A percentile compares a stretch with the other conserved stretches of the same genome.
These are phyloP conservation scores for Gavia stellata DNA, from an alignment of 2,113 vertebrate species.

Conservation along the genomic window DNA sequence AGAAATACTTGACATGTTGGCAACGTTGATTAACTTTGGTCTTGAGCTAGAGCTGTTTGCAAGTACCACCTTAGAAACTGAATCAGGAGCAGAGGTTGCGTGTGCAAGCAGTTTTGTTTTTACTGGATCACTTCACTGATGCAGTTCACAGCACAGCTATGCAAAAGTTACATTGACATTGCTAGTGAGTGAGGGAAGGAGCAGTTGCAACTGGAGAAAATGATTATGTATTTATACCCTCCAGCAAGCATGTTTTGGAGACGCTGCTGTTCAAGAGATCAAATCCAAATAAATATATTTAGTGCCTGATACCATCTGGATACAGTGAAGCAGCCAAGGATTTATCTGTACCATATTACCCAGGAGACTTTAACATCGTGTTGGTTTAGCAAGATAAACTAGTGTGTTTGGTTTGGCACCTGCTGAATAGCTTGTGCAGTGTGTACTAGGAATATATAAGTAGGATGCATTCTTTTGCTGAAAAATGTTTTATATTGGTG, in stretches of 20 bases:
- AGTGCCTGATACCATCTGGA: not conserved
- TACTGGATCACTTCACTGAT: not conserved
- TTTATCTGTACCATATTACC: not conserved
- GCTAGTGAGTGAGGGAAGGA: not conserved
- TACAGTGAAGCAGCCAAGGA: not conserved
- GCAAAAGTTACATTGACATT: not conserved
- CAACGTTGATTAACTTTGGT: not conserved
- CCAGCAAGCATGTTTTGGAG: not conserved
- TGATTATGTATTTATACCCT: not conserved
- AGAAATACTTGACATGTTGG: not conserved
- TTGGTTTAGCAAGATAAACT: not conserved
- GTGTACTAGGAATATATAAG: not conserved
- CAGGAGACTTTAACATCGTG: not conserved
- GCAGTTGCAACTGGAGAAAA: not conserved
- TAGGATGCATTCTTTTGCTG: not conserved
- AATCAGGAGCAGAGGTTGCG: not conserved
- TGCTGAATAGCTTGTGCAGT: not conserved
- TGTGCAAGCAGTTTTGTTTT: not conserved
- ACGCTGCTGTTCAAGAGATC: not conserved
- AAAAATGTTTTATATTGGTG: not conserved
- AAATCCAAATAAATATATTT: not conserved
- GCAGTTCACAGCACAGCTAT: not conserved
- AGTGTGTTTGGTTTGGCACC: conserved; percentile 1
- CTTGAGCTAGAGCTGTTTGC: not conserved
- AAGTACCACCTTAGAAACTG: not conserved